A percentile compares a stretch with the other conserved stretches of the same genome.
Evolutionary conservation across 2,888 invertebrate species (phyloP).

Genomic region (Zhengitettix transpicula): DNA sequence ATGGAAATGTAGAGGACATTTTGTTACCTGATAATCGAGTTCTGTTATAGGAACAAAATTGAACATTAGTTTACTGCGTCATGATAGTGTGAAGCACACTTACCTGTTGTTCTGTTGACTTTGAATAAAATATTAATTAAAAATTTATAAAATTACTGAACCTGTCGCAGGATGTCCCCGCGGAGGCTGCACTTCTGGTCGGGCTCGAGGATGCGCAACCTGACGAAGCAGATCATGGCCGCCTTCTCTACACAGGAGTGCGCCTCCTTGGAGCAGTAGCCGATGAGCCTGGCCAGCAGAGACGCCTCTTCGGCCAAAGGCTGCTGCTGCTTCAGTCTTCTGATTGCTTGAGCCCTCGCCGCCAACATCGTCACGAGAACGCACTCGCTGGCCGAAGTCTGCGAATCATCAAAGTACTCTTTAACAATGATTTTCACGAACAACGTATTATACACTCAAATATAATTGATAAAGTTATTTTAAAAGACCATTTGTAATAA

Average conservation of each 20-base stretch:
- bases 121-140: too few species aligned
- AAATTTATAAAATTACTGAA: too few species aligned
- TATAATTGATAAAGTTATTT: too few species aligned
- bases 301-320: constrained; percentile 81
- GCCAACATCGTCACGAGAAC: constrained; percentile 83
- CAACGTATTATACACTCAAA: too few species aligned
- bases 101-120: too few species aligned
- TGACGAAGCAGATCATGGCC: constrained; percentile 87
- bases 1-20: too few species aligned
- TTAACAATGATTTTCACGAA: too few species aligned
- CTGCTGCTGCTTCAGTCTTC: constrained; percentile 65
- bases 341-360: constrained; percentile 76
- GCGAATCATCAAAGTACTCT: constrained; percentile 16
- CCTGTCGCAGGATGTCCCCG: constrained; percentile 64
- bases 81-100: too few species aligned
- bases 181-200: constrained; percentile 68
- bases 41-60: too few species aligned
- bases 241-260: constrained; percentile 89
- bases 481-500: too few species aligned
- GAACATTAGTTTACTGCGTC: too few species aligned
- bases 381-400: constrained; percentile 95
- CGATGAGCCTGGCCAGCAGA: constrained; percentile 81
- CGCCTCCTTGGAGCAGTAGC: constrained; percentile 78
- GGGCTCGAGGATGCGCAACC: constrained; percentile 72
- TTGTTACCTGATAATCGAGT: too few species aligned